Conservation (phyloP, 2,888 invertebrate species). For the Eretmocerus hayati region DNA sequence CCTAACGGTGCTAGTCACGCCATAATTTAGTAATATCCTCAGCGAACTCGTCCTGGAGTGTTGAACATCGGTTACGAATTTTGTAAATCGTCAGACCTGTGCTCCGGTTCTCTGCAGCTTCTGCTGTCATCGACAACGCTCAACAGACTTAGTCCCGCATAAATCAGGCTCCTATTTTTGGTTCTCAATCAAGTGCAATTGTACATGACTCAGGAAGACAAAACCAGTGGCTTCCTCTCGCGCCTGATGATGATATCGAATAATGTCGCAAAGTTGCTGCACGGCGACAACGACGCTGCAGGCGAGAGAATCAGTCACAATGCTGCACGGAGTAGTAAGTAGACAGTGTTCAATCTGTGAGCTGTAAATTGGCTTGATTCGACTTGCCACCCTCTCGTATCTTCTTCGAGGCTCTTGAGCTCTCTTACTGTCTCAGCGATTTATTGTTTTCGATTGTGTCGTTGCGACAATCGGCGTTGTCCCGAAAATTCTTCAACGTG, state of each 20-base stretch:
- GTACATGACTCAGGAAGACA: background rate
- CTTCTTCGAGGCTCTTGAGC: background rate
- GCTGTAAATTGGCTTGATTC: conserved; percentile 6
- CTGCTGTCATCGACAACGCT: too few species aligned
- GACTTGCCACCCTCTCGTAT: background rate
- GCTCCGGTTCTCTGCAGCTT: too few species aligned
- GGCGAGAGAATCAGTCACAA: background rate
- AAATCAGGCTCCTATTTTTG: conserved; percentile 11
- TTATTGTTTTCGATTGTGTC: conserved; percentile 17
- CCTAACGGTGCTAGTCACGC: conserved; percentile 7
- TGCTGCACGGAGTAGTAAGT: background rate
- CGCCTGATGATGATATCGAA: background rate
- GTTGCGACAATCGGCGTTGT: background rate
- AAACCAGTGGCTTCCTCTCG: background rate
- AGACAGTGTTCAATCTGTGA: background rate
- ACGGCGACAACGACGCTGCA: background rate
- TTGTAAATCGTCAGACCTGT: too few species aligned
- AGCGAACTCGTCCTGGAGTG: too few species aligned
- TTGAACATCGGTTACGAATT: too few species aligned
- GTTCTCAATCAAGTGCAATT: conserved; percentile 14
- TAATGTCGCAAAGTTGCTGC: background rate
- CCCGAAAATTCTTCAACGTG: background rate
- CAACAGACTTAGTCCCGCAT: background rate
- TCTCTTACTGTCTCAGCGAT: background rate
- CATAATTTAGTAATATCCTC: conserved; percentile 7